Conservation (phyloP, 2,113 vertebrate species). For the Penelope pileata region DNA sequence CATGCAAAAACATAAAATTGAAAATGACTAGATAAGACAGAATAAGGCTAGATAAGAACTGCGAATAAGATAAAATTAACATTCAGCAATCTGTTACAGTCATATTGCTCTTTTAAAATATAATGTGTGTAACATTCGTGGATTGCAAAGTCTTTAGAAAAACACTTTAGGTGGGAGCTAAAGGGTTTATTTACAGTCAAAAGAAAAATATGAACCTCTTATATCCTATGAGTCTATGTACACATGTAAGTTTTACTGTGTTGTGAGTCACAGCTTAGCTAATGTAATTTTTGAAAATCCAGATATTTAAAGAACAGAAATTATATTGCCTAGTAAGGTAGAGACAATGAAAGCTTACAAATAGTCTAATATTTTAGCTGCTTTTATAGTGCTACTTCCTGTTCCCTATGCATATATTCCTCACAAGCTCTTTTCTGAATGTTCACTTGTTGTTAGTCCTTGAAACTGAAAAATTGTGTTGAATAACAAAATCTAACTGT, state of each 20-base stretch:
- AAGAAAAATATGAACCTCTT: accelerated
- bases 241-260: neutral
- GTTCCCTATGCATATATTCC: neutral
- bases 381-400: neutral
- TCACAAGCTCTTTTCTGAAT: neutral
- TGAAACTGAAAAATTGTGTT: neutral
- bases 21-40: neutral
- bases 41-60: neutral
- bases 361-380: neutral
- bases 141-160: neutral
- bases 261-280: neutral
- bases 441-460: neutral
- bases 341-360: neutral
- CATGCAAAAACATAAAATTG: neutral
- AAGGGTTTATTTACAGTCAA: neutral
- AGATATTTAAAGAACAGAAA: neutral
- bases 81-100: conserved; percentile 18
- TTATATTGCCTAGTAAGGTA: neutral
- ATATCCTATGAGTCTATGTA: neutral
- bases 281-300: neutral
- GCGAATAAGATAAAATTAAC: conserved; percentile 9
- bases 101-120: conserved; percentile 8
- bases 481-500: neutral
- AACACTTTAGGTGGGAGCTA: neutral
- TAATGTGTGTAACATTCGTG: neutral